These are phyloP conservation scores for Automeris io DNA, from an alignment of 2,888 invertebrate species.

Conservation along the genomic window DNA sequence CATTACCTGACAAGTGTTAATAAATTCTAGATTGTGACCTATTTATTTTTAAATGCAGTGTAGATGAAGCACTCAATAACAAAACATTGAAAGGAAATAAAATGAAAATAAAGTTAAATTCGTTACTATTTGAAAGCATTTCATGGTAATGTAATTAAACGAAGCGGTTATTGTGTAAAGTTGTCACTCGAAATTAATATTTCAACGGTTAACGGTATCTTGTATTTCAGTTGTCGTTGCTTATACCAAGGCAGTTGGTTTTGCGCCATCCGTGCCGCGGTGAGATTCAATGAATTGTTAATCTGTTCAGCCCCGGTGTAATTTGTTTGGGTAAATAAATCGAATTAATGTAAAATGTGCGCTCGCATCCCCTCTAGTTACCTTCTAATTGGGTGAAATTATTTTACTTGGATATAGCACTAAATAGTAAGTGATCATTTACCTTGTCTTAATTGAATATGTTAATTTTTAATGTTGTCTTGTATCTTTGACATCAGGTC, in stretches of 20 bases:
- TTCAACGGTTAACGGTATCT: neutral
- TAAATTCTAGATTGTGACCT: no score
- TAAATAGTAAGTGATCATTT: no score
- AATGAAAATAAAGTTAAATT: neutral
- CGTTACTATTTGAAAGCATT: neutral
- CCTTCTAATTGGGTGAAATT: neutral
- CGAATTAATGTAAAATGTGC: constrained; percentile 5
- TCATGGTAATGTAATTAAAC: neutral
- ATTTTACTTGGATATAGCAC: no score
- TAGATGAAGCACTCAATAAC: no score
- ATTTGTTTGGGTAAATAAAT: constrained; percentile 7
- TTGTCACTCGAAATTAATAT: constrained; percentile 1
- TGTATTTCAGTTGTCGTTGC: neutral
- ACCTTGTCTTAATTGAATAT: no score
- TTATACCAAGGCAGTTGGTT: neutral
- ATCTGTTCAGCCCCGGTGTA: constrained; percentile 3
- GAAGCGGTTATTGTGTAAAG: neutral
- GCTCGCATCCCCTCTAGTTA: neutral
- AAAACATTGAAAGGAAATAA: neutral
- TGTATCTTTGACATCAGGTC: no score
- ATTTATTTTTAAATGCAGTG: no score
- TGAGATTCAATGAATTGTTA: constrained; percentile 5
- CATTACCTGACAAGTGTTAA: no score
- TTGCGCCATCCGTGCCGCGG: neutral
- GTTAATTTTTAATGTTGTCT: no score